phyloP scores from a whole-genome alignment of 1,140 invertebrate genomes.

The Cephus cinctus region DNA sequence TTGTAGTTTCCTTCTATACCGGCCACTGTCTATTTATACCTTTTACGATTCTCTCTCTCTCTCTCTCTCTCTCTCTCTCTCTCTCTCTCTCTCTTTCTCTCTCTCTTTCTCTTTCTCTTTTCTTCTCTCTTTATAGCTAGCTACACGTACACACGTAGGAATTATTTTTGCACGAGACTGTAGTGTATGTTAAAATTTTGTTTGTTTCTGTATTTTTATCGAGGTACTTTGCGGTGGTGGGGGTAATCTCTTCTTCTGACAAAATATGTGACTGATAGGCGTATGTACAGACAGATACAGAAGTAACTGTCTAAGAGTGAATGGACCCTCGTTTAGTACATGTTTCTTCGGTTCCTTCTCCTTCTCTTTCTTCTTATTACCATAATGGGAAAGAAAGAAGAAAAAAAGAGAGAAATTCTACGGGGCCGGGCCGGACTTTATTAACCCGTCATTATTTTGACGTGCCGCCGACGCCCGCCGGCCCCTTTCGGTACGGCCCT shows the following conservation, averaged over 20 bases:
- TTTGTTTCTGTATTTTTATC: too few relatives aligned
- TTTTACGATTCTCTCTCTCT: neutral
- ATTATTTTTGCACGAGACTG: too few relatives aligned
- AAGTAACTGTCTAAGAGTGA: too few relatives aligned
- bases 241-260: too few relatives aligned
- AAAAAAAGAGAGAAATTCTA: neutral
- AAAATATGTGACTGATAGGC: too few relatives aligned
- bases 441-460: neutral
- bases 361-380: neutral
- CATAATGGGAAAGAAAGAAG: neutral
- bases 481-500: neutral
- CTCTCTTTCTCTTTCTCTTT: neutral
- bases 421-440: neutral
- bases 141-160: conserved; percentile 1
- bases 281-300: too few relatives aligned
- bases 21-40: neutral
- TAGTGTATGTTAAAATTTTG: too few relatives aligned
- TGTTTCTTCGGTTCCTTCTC: too few relatives aligned
- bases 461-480: neutral
- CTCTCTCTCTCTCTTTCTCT: neutral
- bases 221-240: conserved; percentile 12
- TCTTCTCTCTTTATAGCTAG: neutral
- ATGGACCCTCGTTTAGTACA: too few relatives aligned
- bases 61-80: neutral
- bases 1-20: neutral